phyloP scores from a whole-genome alignment of 1,140 invertebrate species.

The Argopecten irradians region DNA sequence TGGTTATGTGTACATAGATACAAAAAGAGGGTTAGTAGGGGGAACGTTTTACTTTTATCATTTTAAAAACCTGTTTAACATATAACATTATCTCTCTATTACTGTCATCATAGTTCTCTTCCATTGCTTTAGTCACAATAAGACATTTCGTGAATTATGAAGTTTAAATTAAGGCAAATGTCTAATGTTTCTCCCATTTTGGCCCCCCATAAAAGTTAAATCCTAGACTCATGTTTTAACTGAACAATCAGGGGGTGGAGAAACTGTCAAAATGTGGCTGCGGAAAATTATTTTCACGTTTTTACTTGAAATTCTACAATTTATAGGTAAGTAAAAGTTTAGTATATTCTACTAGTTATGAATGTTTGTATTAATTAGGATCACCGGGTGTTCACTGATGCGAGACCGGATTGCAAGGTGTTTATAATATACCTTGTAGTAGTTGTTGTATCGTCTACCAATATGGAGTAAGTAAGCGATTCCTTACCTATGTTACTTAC shows the following conservation, averaged over 20 bases:
- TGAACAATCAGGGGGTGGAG: background rate
- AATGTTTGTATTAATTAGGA: background rate
- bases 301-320: background rate
- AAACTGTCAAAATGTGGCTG: background rate
- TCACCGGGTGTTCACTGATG: background rate
- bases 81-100: background rate
- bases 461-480: no score
- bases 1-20: constrained; percentile 12
- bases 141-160: background rate
- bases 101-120: background rate
- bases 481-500: no score
- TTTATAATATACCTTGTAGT: background rate
- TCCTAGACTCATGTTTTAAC: background rate
- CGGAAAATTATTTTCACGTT: background rate
- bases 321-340: background rate
- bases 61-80: background rate
- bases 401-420: background rate
- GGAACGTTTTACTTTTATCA: background rate
- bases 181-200: background rate
- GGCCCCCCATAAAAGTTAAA: background rate
- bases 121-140: background rate
- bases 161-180: background rate
- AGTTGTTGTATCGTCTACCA: no score
- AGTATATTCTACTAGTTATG: background rate
- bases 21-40: background rate